Base-by-base conservation (phyloP, 2,113 vertebrate species). In the Petaurus breviceps region DNA sequence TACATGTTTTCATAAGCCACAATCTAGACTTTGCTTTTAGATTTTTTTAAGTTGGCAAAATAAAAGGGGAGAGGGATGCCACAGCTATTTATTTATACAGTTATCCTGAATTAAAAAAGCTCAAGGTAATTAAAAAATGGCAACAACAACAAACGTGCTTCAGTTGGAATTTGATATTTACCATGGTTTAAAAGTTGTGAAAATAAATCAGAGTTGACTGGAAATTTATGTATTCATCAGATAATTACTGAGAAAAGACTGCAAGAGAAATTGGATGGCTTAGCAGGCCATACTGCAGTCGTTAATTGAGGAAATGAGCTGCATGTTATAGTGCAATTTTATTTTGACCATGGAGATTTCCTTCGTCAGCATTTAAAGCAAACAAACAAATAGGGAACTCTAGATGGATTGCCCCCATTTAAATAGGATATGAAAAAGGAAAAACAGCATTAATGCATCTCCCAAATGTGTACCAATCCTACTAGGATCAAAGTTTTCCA, bases 121-220 rank as follows among this genome's bases (percentile, higher is more conserved):
- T 95, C 90, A 91, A 28, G 52, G 23, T 43, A 93, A 54, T 55
- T 89, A 96, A 95, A 92, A 96, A 93, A 49, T 0, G 19, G 23
- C 68, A 84, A 84, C 37, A 97, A 97, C 24, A 3, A 94, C 46
- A 96, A 97, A 95, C 91, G 0, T 92, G 37, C 6, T 93, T 94
- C 52, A 89, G 68, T 68, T 94, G n/a, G 53, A 95, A 84, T 95
- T 96, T 95, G 47, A n/a, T 95, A 24, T 89, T 96, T 31, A 50
- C 47, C 89, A 26, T 55, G 95, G 9, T 54, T 96, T 90, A 53
- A 90, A 90, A 93, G 8, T 28, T 92, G 92, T 95, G 93, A 25
- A 97, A 98, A 96, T 50, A 46, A 94, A 1, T 8, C 93, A 52
- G 8, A 95, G 37, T 52, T 97, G 90, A 89, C 9, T 84, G 61